A percentile compares a stretch with the other conserved stretches of the same genome.
phyloP scores from a whole-genome alignment of 2,797 vertebrate species.

The Cichlasoma orientale region DNA sequence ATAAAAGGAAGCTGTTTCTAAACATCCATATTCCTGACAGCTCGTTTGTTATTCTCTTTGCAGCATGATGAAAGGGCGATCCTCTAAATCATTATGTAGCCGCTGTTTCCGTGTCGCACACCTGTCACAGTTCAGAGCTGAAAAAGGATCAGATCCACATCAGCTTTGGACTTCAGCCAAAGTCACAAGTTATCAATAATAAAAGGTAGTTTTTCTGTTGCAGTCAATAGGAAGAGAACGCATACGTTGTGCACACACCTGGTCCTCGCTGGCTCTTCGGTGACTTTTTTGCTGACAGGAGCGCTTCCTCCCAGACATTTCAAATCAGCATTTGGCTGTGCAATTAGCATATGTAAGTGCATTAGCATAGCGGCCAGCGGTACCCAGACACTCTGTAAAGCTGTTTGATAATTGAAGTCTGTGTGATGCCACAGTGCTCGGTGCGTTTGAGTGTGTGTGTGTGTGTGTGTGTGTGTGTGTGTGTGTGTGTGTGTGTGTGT shows the following conservation, averaged over 20 bases:
- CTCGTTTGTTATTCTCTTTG: slow-evolving; percentile 61
- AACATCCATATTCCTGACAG: slow-evolving; percentile 37
- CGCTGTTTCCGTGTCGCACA: slow-evolving; percentile 18
- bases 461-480: too few species aligned
- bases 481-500: too few species aligned
- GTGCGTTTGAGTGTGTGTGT: slow-evolving; percentile 14
- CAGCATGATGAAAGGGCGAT: slow-evolving; percentile 57
- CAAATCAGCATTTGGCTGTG: slow-evolving; percentile 48
- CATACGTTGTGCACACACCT: slow-evolving; percentile 21
- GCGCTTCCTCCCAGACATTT: slow-evolving; percentile 39
- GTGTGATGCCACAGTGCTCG: slow-evolving; percentile 38
- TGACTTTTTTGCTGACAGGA: slow-evolving; percentile 50
- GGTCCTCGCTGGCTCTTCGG: not conserved
- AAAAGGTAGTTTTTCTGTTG: slow-evolving; percentile 6
- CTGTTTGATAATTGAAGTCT: slow-evolving; percentile 70
- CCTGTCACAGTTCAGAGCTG: slow-evolving; percentile 20
- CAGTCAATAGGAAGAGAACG: slow-evolving; percentile 25
- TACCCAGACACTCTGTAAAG: slow-evolving; percentile 53
- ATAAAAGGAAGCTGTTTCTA: slow-evolving; percentile 5
- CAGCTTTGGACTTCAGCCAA: slow-evolving; percentile 47
- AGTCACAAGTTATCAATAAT: slow-evolving; percentile 32
- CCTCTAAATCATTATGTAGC: slow-evolving; percentile 39
- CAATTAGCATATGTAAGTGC: slow-evolving; percentile 57
- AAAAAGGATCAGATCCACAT: slow-evolving; percentile 53
- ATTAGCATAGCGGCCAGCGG: slow-evolving; percentile 49